Base-by-base conservation (phyloP, 2,888 invertebrate genomes). In the Euplagia quadripunctaria region DNA sequence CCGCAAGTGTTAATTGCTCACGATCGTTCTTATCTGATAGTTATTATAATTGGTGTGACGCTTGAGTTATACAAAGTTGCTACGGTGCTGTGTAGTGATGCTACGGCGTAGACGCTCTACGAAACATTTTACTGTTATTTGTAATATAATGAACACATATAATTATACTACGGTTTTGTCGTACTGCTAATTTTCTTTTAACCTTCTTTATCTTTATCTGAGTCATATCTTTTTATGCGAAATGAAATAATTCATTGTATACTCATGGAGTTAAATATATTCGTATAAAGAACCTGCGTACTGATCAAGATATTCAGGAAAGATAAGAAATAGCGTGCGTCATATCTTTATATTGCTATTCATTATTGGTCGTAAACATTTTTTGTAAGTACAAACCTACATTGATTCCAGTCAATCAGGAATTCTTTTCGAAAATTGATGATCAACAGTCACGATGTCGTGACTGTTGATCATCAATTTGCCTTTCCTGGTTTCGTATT, bases 401-500 rank as follows among this genome's bases (percentile, higher is more conserved):
- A 70, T 46, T 76, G 58, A 75, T 69, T 69, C 20, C 43, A 12
- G 4, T n/a, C 51, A 67, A 49, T 55, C 43, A 55, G 65, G 52
- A 17, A 51, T 67, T 65, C 61, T 68, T 73, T 71, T 63, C 61
- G 11, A 8, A 20, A 66, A 70, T 68, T 74, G 71, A 81, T 78
- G 49, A 67, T 51, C 46, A 58, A 0, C 51, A 20, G 55, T 51
- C 82, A 82, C 73, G 82, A 74, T 61, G 61, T 61, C 61, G 61
- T 61, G 14, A 66, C 58, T 66, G 7, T 55, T 14, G 31, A 6
- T 6, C 61, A 31, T 61, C 14, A 31, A 61, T 61, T 61, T 61
- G 31, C 2, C 20, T 61, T 31, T 14, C 12, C 31, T 31, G 31
- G 5, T 6, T 12, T 61, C 14, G 0, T 31, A 46, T 46, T 9